Percentiles rank a stretch among this genome's conserved stretches.
These are phyloP conservation scores for Neuroterus valhalla DNA, from an alignment of 1,140 invertebrate genomes.

Conservation along the genomic window DNA sequence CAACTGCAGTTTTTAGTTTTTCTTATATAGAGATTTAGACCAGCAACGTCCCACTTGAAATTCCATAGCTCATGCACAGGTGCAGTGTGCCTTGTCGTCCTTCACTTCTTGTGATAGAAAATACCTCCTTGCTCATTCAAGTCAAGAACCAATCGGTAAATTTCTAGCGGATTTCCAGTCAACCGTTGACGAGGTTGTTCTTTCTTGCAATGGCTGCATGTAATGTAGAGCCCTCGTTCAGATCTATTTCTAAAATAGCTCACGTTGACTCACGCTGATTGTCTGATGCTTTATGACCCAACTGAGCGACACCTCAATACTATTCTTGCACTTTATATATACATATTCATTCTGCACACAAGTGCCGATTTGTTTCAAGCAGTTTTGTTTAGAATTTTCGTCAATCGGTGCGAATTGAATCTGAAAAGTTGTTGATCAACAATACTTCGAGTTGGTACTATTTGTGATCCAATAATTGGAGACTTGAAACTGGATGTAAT, in stretches of 20 bases:
- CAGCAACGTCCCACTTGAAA: constrained; percentile 39
- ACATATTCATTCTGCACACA: background rate
- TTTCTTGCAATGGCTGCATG: constrained; percentile 46
- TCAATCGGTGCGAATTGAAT: background rate
- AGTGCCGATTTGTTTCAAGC: background rate
- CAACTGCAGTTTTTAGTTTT: constrained; percentile 36
- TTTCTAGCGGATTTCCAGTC: constrained; percentile 44
- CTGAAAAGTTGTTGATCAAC: background rate
- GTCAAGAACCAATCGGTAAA: constrained; percentile 47
- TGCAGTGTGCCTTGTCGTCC: constrained; percentile 40
- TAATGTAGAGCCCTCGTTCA: constrained; percentile 37
- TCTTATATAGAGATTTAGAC: constrained; percentile 33
- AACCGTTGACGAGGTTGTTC: constrained; percentile 40
- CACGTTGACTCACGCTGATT: constrained; percentile 52
- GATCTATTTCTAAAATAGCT: constrained; percentile 56
- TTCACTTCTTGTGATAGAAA: constrained; percentile 35
- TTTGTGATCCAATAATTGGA: no score
- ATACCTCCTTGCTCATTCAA: constrained; percentile 31
- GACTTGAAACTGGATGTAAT: no score
- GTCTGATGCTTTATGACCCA: constrained; percentile 54
- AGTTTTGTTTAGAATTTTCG: constrained; percentile 17
- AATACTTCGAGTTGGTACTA: no score
- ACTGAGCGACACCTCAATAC: constrained; percentile 45
- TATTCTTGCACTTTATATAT: constrained; percentile 42
- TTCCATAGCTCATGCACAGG: constrained; percentile 36